phyloP scores from a whole-genome alignment of 2,888 invertebrate genomes.

The Timema podura region DNA sequence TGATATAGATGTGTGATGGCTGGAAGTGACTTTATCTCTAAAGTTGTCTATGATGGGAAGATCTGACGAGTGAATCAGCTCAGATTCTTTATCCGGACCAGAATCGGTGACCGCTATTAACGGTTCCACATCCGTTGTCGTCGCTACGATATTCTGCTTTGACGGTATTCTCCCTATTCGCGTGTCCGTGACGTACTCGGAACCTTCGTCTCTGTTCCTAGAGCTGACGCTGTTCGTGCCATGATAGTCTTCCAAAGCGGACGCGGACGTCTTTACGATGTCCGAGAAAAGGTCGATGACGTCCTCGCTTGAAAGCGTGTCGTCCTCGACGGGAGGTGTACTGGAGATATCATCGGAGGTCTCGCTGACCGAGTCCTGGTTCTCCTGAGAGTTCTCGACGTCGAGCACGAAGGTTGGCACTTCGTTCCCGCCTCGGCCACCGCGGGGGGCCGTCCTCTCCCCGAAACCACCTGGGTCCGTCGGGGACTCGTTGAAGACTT shows the following conservation, averaged over 20 bases:
- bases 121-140: too few species aligned
- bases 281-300: neutral
- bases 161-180: neutral
- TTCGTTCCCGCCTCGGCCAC: neutral
- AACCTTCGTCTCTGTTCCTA: neutral
- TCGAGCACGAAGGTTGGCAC: neutral
- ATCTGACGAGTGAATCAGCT: neutral
- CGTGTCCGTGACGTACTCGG: neutral
- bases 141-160: too few species aligned
- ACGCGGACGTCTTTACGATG: neutral
- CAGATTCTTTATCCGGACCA: too few species aligned
- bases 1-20: neutral
- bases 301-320: neutral
- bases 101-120: too few species aligned
- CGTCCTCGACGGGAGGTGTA: neutral
- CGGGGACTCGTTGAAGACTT: neutral
- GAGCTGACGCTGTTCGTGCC: neutral
- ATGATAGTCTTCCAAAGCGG: neutral
- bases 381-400: neutral
- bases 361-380: neutral
- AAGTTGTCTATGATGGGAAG: neutral
- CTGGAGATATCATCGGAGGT: neutral
- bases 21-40: neutral
- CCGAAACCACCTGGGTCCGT: conserved; percentile 3
- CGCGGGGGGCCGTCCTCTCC: neutral